phyloP scores from a whole-genome alignment of 2,888 invertebrate species.

The Lypha dubia region DNA sequence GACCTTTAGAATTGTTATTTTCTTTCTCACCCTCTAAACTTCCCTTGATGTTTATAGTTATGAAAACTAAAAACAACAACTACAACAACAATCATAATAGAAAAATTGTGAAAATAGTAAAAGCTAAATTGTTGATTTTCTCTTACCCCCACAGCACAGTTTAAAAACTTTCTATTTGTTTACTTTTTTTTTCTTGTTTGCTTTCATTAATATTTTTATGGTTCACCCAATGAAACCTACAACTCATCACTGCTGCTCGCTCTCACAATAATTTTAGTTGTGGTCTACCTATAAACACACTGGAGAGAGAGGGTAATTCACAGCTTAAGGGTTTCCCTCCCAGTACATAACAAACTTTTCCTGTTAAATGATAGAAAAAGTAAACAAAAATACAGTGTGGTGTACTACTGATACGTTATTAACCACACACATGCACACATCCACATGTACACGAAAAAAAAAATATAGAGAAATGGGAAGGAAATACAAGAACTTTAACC shows the following conservation, averaged over 20 bases:
- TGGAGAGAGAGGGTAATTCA: neutral
- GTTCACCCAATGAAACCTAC: constrained; percentile 26
- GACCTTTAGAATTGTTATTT: constrained; percentile 55
- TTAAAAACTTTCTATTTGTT: constrained; percentile 47
- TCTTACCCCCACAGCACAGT: constrained; percentile 34
- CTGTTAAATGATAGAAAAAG: neutral
- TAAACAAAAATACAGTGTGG: neutral
- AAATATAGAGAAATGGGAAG: constrained; percentile 41
- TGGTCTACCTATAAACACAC: constrained; percentile 55
- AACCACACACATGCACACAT: neutral
- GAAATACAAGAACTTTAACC: constrained; percentile 51
- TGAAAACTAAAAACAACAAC: constrained; percentile 25
- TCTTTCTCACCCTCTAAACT: neutral
- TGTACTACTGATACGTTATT: neutral
- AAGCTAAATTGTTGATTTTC: constrained; percentile 56
- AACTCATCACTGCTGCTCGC: neutral
- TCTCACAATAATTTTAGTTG: constrained; percentile 59
- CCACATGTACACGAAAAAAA: neutral
- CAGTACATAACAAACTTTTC: neutral
- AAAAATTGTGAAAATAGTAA: constrained; percentile 40
- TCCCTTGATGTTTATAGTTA: constrained; percentile 6
- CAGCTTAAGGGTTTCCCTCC: constrained; percentile 55
- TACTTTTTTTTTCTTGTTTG: neutral
- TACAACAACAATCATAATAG: neutral
- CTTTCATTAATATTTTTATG: neutral